These are phyloP conservation scores for Enteromius treurensis DNA, from an alignment of 2,797 vertebrate genomes.

Conservation along the genomic window DNA sequence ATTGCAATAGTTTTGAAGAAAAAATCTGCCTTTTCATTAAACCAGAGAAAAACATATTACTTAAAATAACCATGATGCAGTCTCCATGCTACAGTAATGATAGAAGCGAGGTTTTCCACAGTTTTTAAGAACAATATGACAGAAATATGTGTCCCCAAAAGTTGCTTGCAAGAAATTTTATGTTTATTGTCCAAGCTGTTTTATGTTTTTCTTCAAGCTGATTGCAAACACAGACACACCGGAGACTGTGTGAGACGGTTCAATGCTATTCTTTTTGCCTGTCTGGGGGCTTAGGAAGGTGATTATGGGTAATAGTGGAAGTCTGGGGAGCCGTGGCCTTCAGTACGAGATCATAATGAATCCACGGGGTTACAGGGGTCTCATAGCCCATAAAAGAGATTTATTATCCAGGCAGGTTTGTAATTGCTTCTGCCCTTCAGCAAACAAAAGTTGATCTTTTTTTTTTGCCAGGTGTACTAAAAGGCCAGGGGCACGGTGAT, in stretches of 20 bases:
- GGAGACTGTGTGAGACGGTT: not conserved
- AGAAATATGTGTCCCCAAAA: no score
- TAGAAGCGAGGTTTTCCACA: no score
- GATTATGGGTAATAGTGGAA: conserved; percentile 37
- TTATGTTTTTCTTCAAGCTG: not conserved
- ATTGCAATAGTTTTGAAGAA: no score
- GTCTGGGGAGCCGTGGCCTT: conserved; percentile 36
- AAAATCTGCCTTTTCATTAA: no score
- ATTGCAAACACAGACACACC: not conserved
- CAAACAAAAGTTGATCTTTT: conserved; percentile 51
- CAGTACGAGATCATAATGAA: conserved; percentile 52
- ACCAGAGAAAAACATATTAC: no score
- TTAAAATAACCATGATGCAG: no score
- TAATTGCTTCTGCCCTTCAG: conserved; percentile 51
- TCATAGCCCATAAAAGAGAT: conserved; percentile 54
- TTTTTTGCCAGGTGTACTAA: conserved; percentile 24
- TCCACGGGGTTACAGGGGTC: conserved; percentile 40
- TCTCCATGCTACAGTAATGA: no score
- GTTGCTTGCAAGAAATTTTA: no score
- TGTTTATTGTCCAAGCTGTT: no score
- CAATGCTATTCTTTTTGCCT: not conserved
- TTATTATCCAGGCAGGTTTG: conserved; percentile 41
- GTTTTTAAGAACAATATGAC: no score
- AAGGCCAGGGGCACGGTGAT: conserved; percentile 37
- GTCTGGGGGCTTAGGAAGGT: conserved; percentile 5